phyloP scores from a whole-genome alignment of 2,888 invertebrate genomes.

The Psylliodes chrysocephalus region DNA sequence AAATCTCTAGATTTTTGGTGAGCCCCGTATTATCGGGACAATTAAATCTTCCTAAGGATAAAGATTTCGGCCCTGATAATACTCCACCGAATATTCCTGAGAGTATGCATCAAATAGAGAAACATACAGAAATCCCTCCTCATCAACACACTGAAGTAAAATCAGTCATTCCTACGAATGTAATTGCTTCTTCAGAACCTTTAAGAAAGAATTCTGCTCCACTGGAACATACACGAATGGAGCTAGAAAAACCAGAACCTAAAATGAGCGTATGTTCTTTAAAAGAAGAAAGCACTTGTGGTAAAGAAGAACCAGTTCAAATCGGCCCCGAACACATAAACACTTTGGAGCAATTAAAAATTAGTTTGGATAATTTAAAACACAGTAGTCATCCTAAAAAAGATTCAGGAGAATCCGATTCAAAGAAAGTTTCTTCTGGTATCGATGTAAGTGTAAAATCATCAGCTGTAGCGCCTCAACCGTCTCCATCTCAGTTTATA shows the following conservation, averaged over 20 bases:
- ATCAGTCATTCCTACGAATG: constrained; percentile 27
- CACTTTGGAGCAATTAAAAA: constrained; percentile 69
- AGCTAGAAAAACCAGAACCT: constrained; percentile 52
- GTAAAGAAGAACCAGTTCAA: constrained; percentile 54
- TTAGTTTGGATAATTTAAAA: constrained; percentile 69
- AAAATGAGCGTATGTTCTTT: constrained; percentile 53
- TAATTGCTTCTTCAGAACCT: constrained; percentile 39
- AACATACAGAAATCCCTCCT: constrained; percentile 22
- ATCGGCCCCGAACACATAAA: constrained; percentile 67
- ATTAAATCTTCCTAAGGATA: constrained; percentile 62
- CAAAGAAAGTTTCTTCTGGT: constrained; percentile 52
- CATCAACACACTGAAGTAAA: constrained; percentile 33
- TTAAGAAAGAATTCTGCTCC: constrained; percentile 55
- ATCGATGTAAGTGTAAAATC: constrained; percentile 48
- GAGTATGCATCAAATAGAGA: constrained; percentile 27
- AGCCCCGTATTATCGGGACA: constrained; percentile 78
- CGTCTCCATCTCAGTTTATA: constrained; percentile 32
- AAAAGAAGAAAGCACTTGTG: constrained; percentile 50
- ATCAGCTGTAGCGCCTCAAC: constrained; percentile 33
- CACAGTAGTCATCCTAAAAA: constrained; percentile 65
- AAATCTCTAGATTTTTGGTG: constrained; percentile 84
- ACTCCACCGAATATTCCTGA: constrained; percentile 42
- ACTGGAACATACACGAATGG: constrained; percentile 46
- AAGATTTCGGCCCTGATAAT: constrained; percentile 52
- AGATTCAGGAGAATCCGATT: constrained; percentile 49